These are phyloP conservation scores for Empidonax traillii DNA, from an alignment of 2,113 vertebrate genomes.

Conservation along the genomic window DNA sequence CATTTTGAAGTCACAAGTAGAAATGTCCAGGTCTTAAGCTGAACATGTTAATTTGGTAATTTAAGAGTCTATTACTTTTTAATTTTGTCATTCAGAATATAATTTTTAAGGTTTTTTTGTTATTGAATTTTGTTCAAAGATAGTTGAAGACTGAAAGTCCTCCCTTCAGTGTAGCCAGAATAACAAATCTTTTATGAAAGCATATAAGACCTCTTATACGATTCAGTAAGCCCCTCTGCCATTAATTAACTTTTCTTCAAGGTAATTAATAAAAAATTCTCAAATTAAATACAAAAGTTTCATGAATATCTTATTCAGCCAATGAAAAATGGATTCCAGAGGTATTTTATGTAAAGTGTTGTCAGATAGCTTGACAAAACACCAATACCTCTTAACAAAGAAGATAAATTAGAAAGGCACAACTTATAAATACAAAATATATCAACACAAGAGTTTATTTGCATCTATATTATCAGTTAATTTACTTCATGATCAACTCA, in stretches of 20 bases:
- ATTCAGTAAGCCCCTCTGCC: not conserved
- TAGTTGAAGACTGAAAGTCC: not conserved
- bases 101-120: not conserved
- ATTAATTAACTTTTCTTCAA: not conserved
- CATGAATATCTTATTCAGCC: not conserved
- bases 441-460: not conserved
- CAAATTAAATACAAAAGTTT: not conserved
- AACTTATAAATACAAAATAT: not conserved
- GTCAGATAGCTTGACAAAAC: not conserved
- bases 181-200: not conserved
- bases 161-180: not conserved
- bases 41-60: not conserved
- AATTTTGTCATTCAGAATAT: not conserved
- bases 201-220: fast-evolving
- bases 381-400: not conserved
- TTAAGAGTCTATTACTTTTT: not conserved
- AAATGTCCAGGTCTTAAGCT: not conserved
- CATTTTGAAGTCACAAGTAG: not conserved
- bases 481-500: not conserved
- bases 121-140: not conserved
- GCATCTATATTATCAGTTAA: not conserved
- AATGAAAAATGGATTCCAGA: not conserved
- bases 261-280: not conserved
- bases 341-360: not conserved
- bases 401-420: not conserved